A percentile compares a stretch with the other conserved stretches of the same genome.
These are phyloP conservation scores for Oncorhynchus clarkii DNA, from an alignment of 2,113 vertebrate genomes.

Conservation along the genomic window DNA sequence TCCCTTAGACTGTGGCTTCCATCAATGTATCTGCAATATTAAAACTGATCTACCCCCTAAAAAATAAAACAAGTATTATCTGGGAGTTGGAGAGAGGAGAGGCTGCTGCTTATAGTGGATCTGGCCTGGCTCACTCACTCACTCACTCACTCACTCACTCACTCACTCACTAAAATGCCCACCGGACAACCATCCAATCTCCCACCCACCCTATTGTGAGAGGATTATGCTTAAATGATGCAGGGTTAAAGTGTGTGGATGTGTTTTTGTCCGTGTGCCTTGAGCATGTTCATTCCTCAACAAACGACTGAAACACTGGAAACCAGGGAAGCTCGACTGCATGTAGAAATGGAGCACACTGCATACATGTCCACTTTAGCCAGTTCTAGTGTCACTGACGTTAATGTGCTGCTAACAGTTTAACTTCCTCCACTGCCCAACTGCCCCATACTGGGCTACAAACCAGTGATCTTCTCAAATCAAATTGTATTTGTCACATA, in stretches of 20 bases:
- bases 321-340: too few species aligned
- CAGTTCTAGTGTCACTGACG: too few species aligned
- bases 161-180: constrained; percentile 18
- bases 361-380: not conserved
- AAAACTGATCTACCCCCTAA: too few species aligned
- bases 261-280: constrained; percentile 11
- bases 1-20: too few species aligned
- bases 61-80: too few species aligned
- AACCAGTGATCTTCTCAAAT: too few species aligned
- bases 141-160: not conserved
- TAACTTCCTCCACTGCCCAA: too few species aligned
- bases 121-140: not conserved
- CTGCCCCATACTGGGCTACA: too few species aligned
- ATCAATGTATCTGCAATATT: too few species aligned
- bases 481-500: too few species aligned
- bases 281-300: constrained; percentile 4
- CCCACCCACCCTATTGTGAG: constrained; percentile 10
- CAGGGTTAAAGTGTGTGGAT: constrained; percentile 11
- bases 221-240: not conserved
- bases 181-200: constrained; percentile 28
- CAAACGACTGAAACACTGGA: too few species aligned
- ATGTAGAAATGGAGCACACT: too few species aligned
- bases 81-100: not conserved
- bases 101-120: not conserved
- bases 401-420: not conserved